A percentile compares a stretch with the other conserved stretches of the same genome.
Evolutionary conservation across 2,797 vertebrate species (phyloP).

Genomic region (Sandelia bainsii): DNA sequence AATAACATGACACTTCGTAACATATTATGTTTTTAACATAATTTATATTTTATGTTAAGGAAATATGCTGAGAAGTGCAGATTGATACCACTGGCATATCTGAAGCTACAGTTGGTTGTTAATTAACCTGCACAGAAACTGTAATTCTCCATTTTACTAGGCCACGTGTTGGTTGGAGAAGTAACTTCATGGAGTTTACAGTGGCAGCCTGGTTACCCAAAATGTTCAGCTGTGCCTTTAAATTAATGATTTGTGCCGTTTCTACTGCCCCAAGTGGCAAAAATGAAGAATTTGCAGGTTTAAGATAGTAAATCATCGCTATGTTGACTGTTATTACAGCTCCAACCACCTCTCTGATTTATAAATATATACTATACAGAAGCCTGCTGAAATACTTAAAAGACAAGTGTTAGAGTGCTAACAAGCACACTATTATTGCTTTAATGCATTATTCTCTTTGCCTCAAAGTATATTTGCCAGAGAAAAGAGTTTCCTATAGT

Average conservation of each 20-base stretch:
- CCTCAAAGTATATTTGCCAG: conserved; percentile 41
- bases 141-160: no score
- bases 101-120: no score
- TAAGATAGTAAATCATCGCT: background rate
- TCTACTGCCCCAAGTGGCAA: background rate
- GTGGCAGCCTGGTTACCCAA: no score
- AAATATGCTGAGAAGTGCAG: no score
- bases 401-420: background rate
- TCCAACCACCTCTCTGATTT: background rate
- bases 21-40: no score
- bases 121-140: no score
- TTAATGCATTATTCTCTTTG: conserved; percentile 16
- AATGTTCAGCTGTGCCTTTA: no score
- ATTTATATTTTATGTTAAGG: no score
- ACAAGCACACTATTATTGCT: background rate
- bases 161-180: background rate
- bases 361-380: background rate
- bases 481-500: conserved; percentile 36
- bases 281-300: background rate
- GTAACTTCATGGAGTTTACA: background rate
- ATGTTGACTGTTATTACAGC: background rate
- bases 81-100: no score
- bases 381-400: conserved; percentile 2
- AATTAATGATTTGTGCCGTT: no score
- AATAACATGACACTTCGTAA: background rate